Conservation (phyloP, 92 coral and sea anemone species). For the Umimayanthus chanpuru region DNA sequence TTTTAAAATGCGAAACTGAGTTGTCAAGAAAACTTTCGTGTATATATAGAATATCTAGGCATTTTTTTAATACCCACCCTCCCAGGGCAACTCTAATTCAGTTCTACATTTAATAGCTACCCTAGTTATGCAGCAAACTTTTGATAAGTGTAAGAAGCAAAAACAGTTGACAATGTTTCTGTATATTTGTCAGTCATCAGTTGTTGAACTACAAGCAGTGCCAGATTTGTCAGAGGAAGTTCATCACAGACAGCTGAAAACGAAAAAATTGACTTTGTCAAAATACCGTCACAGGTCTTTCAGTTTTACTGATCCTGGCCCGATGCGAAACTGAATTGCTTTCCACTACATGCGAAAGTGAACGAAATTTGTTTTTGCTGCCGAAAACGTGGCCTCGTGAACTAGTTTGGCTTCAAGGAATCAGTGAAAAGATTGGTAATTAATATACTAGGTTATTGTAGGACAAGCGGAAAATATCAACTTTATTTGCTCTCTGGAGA, state of each 20-base stretch:
- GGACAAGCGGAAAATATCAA: not conserved
- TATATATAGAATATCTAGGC: too few relatives aligned
- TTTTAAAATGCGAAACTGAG: too few relatives aligned
- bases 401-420: not conserved
- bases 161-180: not conserved
- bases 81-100: too few relatives aligned
- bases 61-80: too few relatives aligned
- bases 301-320: not conserved
- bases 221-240: not conserved
- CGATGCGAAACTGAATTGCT: constrained; percentile 8
- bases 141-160: too few relatives aligned
- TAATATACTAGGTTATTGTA: not conserved
- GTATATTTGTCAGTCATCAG: not conserved
- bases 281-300: not conserved
- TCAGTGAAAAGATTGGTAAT: not conserved
- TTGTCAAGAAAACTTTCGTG: too few relatives aligned
- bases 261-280: not conserved
- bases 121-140: too few relatives aligned
- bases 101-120: too few relatives aligned
- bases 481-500: constrained; percentile 3
- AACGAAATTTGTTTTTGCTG: not conserved
- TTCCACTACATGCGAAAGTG: not conserved
- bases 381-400: not conserved
- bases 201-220: not conserved
- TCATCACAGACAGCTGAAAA: not conserved